Conservation (phyloP, 2,888 invertebrate species). For the Oxytorus armatus region DNA sequence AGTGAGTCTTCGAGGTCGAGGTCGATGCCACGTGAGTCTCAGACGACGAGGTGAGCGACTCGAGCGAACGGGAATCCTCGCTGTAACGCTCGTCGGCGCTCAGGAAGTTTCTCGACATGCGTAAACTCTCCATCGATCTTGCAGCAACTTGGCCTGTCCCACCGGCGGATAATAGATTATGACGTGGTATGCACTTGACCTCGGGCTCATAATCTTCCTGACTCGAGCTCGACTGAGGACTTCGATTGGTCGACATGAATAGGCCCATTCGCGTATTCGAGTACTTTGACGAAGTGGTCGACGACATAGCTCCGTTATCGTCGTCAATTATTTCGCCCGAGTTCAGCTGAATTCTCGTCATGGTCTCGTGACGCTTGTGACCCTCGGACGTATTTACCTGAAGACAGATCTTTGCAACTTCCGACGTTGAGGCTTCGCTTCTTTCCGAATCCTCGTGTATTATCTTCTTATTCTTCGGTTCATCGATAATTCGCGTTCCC, state of each 20-base stretch:
- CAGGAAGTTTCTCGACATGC: constrained; percentile 86
- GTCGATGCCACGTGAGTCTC: constrained; percentile 86
- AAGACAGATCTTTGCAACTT: constrained; percentile 51
- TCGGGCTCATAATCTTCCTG: constrained; percentile 89
- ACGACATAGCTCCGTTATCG: constrained; percentile 25
- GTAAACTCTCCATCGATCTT: constrained; percentile 90
- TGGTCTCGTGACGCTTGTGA: constrained; percentile 47
- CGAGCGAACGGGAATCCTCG: constrained; percentile 81
- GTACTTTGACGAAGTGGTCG: constrained; percentile 78
- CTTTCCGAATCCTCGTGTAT: neutral
- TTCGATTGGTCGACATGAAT: constrained; percentile 86
- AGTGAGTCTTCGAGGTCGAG: constrained; percentile 84
- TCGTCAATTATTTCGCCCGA: constrained; percentile 63
- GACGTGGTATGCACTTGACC: constrained; percentile 83
- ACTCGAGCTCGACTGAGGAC: constrained; percentile 89
- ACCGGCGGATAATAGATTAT: constrained; percentile 76
- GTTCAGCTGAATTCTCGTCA: constrained; percentile 70
- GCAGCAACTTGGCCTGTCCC: constrained; percentile 85
- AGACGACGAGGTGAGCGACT: constrained; percentile 83
- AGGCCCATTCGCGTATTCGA: constrained; percentile 86
- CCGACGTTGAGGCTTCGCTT: constrained; percentile 25
- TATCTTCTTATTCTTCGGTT: constrained; percentile 33
- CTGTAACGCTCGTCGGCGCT: constrained; percentile 81
- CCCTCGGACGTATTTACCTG: constrained; percentile 52
- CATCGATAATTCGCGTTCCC: constrained; percentile 69